These are phyloP conservation scores for Hephaestus fuliginosus DNA, from an alignment of 2,797 vertebrate species.

Conservation along the genomic window DNA sequence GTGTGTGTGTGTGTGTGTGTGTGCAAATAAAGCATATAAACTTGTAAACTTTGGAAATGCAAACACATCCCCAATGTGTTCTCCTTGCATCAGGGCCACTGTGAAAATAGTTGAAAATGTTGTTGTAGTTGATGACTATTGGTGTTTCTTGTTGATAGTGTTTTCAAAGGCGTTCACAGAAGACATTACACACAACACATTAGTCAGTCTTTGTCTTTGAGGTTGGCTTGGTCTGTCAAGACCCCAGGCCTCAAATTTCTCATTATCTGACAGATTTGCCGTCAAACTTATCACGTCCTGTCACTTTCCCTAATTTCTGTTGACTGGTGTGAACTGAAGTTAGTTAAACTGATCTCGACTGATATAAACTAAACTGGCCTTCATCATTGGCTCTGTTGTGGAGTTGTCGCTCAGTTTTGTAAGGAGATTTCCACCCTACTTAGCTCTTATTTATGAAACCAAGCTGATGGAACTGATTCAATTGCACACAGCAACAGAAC, in stretches of 20 bases:
- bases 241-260: constrained; percentile 19
- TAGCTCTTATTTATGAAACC: constrained; percentile 29
- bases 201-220: constrained; percentile 20
- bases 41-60: background rate
- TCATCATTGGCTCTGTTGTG: constrained; percentile 6
- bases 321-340: constrained; percentile 23
- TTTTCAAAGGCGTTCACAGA: constrained; percentile 8
- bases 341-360: constrained; percentile 9
- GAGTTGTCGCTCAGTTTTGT: constrained; percentile 18
- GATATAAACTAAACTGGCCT: constrained; percentile 11
- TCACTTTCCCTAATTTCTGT: constrained; percentile 28
- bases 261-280: constrained; percentile 31
- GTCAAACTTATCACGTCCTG: constrained; percentile 36
- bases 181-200: background rate
- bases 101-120: background rate
- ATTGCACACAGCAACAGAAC: constrained; percentile 7
- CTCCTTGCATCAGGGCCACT: background rate
- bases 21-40: background rate
- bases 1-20: too few relatives aligned
- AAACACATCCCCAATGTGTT: background rate
- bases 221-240: constrained; percentile 2
- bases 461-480: constrained; percentile 26
- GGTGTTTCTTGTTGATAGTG: background rate
- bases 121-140: background rate
- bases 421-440: constrained; percentile 12